Evolutionary conservation across 2,113 vertebrate species (phyloP), one percentile per base, ranked within the genome.

Genomic region (Plectropomus leopardus): DNA sequence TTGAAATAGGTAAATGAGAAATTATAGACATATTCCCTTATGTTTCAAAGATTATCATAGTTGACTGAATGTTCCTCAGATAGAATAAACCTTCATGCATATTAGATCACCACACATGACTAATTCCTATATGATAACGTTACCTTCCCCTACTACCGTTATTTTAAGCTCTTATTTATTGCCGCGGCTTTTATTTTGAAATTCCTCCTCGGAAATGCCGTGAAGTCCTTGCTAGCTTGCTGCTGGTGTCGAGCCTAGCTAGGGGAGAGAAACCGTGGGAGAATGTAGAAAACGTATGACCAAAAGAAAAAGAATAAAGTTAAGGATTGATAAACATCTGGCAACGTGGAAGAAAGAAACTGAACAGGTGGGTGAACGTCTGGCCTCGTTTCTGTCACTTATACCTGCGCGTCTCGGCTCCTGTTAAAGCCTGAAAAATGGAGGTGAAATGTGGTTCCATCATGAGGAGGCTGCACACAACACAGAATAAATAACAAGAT

Each of bases 231-330:
- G 73, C 65, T 48, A 34, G 24, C 78, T 89, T 92, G 70, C 77
- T 57, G 72, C 72, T 92, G 74, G 77, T 88, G 86, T 83, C 50
- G 86, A 94, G 89, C 77, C 89, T 92, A 66, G 91, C 92, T 88
- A 70, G 91, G 93, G 94, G 92, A 92, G 94, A 93, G 93, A 90
- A 86, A 72, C 73, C 76, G 72, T 55, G 59, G 82, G 72, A 89
- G 79, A 86, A 85, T 82, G 82, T 19, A 68, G 70, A 78, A 83
- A 32, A 82, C 81, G 76, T 79, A 45, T 57, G 86, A 53, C 59
- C 40, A 28, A 54, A n/a, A n/a, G n/a, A 69, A 86, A 82, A 76
- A 11, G 87, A 92, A 69, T 74, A 50, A 89, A 76, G 68, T 90
- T 88, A 42, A 30, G 77, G 66, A 55, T 53, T 50, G 68, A 86